A percentile compares a stretch with the other conserved stretches of the same genome.
Evolutionary conservation across 2,888 invertebrate species (phyloP).

Genomic region (Syrista parreyssii): DNA sequence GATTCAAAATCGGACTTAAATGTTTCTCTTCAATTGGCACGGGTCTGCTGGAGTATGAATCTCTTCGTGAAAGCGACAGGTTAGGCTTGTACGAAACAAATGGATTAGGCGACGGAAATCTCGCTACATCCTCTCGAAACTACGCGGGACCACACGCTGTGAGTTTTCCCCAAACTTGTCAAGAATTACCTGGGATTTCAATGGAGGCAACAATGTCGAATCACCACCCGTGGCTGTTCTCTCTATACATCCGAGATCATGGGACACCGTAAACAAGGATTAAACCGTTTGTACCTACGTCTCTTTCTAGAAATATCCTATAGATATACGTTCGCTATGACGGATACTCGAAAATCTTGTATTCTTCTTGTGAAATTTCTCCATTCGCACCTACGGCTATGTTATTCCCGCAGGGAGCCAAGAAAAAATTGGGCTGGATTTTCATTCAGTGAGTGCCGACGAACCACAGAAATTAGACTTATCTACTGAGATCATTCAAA

Average conservation of each 20-base stretch:
- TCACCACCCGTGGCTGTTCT: conserved; percentile 36
- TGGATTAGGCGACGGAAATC: conserved; percentile 46
- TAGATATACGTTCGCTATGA: neutral
- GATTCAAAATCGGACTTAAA: neutral
- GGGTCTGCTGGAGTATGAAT: neutral
- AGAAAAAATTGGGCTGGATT: conserved; percentile 59
- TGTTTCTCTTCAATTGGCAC: neutral
- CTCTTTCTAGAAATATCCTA: neutral
- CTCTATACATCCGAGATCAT: neutral
- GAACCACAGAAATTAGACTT: conserved; percentile 58
- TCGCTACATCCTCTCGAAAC: conserved; percentile 33
- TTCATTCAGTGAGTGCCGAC: conserved; percentile 20
- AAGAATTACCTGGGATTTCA: conserved; percentile 26
- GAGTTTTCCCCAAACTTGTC: conserved; percentile 60
- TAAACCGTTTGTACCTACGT: neutral
- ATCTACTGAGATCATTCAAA: conserved; percentile 54
- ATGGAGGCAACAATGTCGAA: neutral
- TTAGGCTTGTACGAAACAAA: conserved; percentile 30
- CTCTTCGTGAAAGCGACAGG: neutral
- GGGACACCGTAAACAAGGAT: neutral
- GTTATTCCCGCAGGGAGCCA: conserved; percentile 16
- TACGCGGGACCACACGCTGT: conserved; percentile 49
- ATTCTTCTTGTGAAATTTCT: neutral
- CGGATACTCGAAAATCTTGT: neutral
- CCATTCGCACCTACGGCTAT: conserved; percentile 30